phyloP scores from a whole-genome alignment of 2,113 vertebrate species.

The Dryoscopus gambensis region DNA sequence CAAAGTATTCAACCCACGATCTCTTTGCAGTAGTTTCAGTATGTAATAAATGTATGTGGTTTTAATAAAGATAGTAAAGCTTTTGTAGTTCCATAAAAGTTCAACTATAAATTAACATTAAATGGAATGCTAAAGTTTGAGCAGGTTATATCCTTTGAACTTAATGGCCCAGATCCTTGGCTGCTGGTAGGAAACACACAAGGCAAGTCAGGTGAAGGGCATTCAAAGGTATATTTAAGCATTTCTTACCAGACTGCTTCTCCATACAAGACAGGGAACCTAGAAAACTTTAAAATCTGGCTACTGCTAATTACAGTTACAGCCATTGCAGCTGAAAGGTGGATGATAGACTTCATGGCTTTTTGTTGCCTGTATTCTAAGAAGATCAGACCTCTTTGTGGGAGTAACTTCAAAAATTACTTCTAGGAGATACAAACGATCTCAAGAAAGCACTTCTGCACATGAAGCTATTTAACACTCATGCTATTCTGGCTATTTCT shows the following conservation, averaged over 20 bases:
- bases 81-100: slow-evolving; percentile 18
- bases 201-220: background rate
- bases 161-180: background rate
- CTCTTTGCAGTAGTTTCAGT: background rate
- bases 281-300: background rate
- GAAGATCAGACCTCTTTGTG: background rate
- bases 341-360: background rate
- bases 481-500: background rate
- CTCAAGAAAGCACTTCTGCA: background rate
- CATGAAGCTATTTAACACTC: background rate
- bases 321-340: background rate
- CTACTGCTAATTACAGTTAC: background rate
- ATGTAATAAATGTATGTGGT: background rate
- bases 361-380: background rate
- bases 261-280: background rate
- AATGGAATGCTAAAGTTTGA: slow-evolving; percentile 2
- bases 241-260: background rate
- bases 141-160: slow-evolving; percentile 6
- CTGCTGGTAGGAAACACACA: background rate
- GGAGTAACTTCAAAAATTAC: background rate
- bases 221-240: background rate
- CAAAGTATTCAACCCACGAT: background rate
- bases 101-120: slow-evolving; percentile 20
- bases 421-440: background rate
- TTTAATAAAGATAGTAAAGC: slow-evolving; percentile 18